These are phyloP conservation scores for Propithecus coquereli DNA, from an alignment of 2,113 vertebrate genomes.

Conservation along the genomic window DNA sequence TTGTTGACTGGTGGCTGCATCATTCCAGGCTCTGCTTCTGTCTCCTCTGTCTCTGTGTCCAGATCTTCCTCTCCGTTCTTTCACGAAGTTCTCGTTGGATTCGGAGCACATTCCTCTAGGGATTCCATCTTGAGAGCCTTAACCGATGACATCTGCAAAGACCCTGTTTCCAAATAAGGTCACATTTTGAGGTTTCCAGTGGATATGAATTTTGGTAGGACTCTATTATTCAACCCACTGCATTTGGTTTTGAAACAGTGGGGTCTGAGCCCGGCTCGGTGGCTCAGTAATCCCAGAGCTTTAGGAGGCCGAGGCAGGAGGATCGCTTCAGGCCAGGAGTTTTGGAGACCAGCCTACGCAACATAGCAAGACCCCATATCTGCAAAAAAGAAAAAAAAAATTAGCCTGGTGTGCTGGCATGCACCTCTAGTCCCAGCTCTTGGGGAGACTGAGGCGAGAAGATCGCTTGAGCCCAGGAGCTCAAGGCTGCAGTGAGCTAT, in stretches of 20 bases:
- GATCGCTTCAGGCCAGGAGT: not conserved
- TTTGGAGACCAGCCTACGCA: not conserved
- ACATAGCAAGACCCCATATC: not conserved
- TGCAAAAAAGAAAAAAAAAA: not conserved
- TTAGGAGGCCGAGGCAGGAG: not conserved
- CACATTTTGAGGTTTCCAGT: not conserved
- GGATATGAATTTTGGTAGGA: not conserved
- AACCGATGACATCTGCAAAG: not conserved
- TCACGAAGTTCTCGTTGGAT: not conserved
- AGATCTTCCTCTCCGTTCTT: not conserved
- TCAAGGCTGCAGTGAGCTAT: not conserved
- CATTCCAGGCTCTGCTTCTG: not conserved
- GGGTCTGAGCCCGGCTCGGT: not conserved
- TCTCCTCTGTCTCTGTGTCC: not conserved
- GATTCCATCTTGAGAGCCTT: not conserved
- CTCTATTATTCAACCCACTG: not conserved
- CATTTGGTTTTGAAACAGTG: not conserved
- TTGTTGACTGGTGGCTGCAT: not conserved
- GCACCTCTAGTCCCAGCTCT: not conserved
- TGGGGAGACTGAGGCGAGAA: not conserved
- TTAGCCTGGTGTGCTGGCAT: not conserved
- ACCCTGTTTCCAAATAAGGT: not conserved
- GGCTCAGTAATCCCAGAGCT: not conserved
- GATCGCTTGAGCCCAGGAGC: not conserved
- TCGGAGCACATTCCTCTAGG: not conserved